Evolutionary conservation across 2,797 vertebrate genomes (phyloP), one percentile per base, ranked within the genome.

Genomic region (Xiphophorus birchmanni): DNA sequence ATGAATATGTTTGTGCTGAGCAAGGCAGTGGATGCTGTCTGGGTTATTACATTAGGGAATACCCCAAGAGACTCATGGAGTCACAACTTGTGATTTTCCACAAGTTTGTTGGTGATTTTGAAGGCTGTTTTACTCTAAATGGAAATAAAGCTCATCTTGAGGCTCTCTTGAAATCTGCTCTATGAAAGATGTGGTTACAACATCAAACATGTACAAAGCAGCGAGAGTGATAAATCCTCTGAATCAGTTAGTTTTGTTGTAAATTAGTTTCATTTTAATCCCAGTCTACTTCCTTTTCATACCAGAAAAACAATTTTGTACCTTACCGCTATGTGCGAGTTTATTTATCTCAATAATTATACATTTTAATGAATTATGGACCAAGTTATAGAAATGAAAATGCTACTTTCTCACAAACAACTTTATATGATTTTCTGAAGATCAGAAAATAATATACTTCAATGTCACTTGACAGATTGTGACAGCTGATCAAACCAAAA

Each of bases 1-100:
- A 87, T 90, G 88, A 87, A 84, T 71, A 65, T 35, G 77, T 73
- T 90, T 88, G 83, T 86, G 87, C 84, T 85, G 82, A 90, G 80
- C 77, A 80, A 89, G 77, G 73, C 78, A 52, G 65, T 76, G 79
- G 73, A 80, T 80, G 82, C 79, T 58, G 72, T 81, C 78, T 75
- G 9, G 15, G 79, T 90, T 87, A 82, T 78, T 86, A 71, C 76
- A 76, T 83, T 78, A 77, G 10, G 23, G 75, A 79, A 89, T 50
- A 75, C 32, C 77, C 69, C 52, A 60, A 80, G 48, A 84, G 72
- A 48, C 60, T 17, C 35, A 80, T 23, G 54, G 0, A 40, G 35
- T 78, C 72, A 75, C 17, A 74, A 86, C 5, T 23, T 80, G 42
- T 48, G 23, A 3, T 29, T 76, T 83, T 47, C 67, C 35, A 81